Evolutionary conservation across 2,888 invertebrate species (phyloP).

Genomic region (Callosobruchus maculatus): DNA sequence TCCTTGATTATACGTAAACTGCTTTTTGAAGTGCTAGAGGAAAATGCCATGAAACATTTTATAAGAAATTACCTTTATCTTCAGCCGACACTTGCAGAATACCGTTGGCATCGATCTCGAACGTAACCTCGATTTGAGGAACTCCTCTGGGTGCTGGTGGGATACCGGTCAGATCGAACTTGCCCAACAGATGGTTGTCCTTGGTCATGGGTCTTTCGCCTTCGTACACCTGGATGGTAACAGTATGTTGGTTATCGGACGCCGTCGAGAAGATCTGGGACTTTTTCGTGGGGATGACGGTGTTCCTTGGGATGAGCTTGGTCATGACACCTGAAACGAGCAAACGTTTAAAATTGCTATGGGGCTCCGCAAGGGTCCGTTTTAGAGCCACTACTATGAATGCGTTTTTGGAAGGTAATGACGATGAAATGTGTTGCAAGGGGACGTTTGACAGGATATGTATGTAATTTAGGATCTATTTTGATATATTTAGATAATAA

Average conservation of each 20-base stretch:
- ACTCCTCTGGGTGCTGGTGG: conserved; percentile 92
- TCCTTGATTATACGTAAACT: too few relatives aligned
- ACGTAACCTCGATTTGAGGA: conserved; percentile 92
- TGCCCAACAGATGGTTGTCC: conserved; percentile 97
- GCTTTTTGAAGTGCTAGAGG: too few relatives aligned
- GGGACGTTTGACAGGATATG: too few relatives aligned
- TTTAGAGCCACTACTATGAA: too few relatives aligned
- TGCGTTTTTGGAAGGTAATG: too few relatives aligned
- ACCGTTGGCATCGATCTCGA: conserved; percentile 93
- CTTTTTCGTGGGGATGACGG: conserved; percentile 98
- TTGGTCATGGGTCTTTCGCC: conserved; percentile 99
- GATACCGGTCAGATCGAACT: conserved; percentile 96
- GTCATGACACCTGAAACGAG: conserved; percentile 87
- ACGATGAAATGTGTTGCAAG: too few relatives aligned
- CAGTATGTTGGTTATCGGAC: conserved; percentile 97
- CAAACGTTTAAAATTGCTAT: too few relatives aligned
- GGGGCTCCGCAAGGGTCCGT: too few relatives aligned
- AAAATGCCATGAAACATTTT: too few relatives aligned
- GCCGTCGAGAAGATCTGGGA: conserved; percentile 99
- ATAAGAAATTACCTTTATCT: conserved; percentile 77
- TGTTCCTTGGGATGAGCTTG: conserved; percentile 95
- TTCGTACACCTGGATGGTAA: conserved; percentile 93
- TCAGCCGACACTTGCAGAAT: conserved; percentile 96
- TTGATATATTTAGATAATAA: too few relatives aligned
- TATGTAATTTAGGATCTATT: too few relatives aligned